phyloP scores from a whole-genome alignment of 2,113 vertebrate species.

The Platycercus adscitus region DNA sequence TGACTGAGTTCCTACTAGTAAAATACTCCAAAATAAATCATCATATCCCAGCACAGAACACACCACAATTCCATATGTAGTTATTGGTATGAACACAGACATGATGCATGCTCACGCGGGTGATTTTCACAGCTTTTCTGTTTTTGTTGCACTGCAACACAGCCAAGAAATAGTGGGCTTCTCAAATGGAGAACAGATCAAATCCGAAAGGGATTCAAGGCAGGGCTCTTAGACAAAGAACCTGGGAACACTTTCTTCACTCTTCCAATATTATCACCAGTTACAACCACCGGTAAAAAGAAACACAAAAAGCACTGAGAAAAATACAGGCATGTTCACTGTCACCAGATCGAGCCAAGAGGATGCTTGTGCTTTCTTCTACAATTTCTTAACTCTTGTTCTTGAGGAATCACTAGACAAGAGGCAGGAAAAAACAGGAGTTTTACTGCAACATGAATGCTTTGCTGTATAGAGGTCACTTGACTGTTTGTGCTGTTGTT shows the following conservation, averaged over 20 bases:
- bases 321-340: neutral
- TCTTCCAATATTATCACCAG: neutral
- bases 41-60: neutral
- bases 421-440: neutral
- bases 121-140: neutral
- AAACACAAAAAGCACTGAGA: neutral
- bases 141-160: neutral
- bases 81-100: neutral
- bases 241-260: neutral
- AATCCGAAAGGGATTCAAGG: neutral
- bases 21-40: conserved; percentile 16
- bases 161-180: neutral
- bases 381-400: neutral
- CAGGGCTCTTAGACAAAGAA: neutral
- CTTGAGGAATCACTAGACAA: neutral
- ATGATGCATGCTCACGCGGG: neutral
- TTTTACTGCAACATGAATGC: neutral
- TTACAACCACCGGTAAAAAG: neutral
- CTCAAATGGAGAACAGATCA: neutral
- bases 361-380: neutral
- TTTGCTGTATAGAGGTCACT: neutral
- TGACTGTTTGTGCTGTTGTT: neutral
- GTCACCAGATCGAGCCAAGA: neutral
- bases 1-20: neutral
- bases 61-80: neutral